These are phyloP conservation scores for Holotrichia oblita DNA, from an alignment of 1,140 invertebrate species.

Conservation along the genomic window DNA sequence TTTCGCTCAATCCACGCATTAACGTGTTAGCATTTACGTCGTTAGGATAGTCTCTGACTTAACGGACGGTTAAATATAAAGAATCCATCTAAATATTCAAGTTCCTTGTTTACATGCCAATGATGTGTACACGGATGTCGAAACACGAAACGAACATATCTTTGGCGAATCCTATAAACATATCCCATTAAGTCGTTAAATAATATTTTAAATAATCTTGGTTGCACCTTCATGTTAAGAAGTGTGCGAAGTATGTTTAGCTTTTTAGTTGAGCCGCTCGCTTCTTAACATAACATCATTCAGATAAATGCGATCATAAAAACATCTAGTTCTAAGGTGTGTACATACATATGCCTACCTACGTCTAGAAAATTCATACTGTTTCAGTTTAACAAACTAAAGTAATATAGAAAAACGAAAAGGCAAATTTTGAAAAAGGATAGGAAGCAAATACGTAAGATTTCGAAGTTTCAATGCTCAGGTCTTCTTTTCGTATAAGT, in stretches of 20 bases:
- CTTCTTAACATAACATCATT: conserved; percentile 26
- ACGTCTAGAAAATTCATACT: neutral
- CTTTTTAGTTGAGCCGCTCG: neutral
- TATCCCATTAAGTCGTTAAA: neutral
- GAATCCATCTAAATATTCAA: neutral
- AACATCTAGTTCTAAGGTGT: neutral
- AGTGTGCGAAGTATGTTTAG: conserved; percentile 16
- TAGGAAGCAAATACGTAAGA: neutral
- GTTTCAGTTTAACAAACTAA: neutral
- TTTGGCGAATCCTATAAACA: conserved; percentile 9
- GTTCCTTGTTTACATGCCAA: neutral
- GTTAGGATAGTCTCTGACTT: neutral
- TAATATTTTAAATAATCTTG: neutral
- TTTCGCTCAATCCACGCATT: neutral
- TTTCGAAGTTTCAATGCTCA: neutral
- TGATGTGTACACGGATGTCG: neutral
- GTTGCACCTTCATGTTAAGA: neutral
- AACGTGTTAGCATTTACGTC: neutral
- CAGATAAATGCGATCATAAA: conserved; percentile 17
- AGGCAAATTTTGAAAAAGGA: neutral
- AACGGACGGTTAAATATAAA: neutral
- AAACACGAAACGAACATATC: neutral
- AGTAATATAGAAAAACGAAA: neutral
- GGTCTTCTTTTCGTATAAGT: neutral
- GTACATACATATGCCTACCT: neutral